These are phyloP conservation scores for Pollenia griseotomentosa DNA, from an alignment of 2,888 invertebrate species.

Conservation along the genomic window DNA sequence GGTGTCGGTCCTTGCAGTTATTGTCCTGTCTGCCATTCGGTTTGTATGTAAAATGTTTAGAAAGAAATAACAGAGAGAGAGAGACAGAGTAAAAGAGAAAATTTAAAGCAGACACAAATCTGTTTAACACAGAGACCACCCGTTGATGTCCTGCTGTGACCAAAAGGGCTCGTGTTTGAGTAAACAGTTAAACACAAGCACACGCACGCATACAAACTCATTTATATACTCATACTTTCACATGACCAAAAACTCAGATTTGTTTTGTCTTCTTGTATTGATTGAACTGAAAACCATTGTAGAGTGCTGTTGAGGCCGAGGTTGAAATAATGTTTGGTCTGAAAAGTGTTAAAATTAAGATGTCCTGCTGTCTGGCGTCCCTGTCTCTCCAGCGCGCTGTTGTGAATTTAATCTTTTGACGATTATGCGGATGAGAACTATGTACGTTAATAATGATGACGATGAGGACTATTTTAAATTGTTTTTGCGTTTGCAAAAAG, in stretches of 20 bases:
- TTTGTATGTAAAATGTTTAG: constrained; percentile 12
- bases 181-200: constrained; percentile 29
- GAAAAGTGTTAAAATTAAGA: constrained; percentile 72
- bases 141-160: constrained; percentile 71
- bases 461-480: background rate
- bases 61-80: background rate
- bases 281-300: constrained; percentile 14
- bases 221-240: constrained; percentile 18
- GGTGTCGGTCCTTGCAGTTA: background rate
- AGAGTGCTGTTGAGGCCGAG: constrained; percentile 22
- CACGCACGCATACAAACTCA: constrained; percentile 2
- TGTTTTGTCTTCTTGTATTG: constrained; percentile 28
- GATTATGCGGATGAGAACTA: constrained; percentile 41
- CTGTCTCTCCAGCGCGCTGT: constrained; percentile 14
- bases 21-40: constrained; percentile 16
- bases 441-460: constrained; percentile 6
- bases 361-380: constrained; percentile 70
- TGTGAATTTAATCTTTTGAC: constrained; percentile 52
- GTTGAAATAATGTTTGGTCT: constrained; percentile 59
- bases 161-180: constrained; percentile 70
- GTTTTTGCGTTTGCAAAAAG: background rate
- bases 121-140: constrained; percentile 59
- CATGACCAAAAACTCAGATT: background rate
- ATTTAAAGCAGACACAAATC: constrained; percentile 40
- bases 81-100: background rate